phyloP scores from a whole-genome alignment of 2,888 invertebrate species.

The Xylota segnis region DNA sequence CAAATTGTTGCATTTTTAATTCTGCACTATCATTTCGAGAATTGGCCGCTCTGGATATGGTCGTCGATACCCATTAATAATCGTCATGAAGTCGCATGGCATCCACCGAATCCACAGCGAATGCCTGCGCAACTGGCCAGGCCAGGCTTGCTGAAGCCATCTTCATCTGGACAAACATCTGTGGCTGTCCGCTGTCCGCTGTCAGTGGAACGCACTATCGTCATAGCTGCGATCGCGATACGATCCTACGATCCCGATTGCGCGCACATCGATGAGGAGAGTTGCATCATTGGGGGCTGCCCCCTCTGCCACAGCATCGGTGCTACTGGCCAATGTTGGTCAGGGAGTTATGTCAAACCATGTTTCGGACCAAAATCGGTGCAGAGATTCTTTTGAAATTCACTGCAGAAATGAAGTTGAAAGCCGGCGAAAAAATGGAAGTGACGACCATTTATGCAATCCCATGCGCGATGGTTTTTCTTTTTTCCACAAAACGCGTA shows the following conservation, averaged over 20 bases:
- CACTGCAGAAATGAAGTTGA: slow-evolving; percentile 39
- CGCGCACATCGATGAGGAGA: slow-evolving; percentile 22
- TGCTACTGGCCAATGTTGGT: slow-evolving; percentile 40
- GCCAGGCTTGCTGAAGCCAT: slow-evolving; percentile 55
- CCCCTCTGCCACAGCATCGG: background rate
- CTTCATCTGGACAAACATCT: slow-evolving; percentile 50
- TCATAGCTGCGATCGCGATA: slow-evolving; percentile 29
- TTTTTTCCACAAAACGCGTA: slow-evolving; percentile 40
- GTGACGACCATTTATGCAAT: slow-evolving; percentile 55
- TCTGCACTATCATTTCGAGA: slow-evolving; percentile 20
- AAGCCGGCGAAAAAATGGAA: slow-evolving; percentile 46
- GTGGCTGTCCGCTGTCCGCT: slow-evolving; percentile 8
- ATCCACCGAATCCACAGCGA: slow-evolving; percentile 27
- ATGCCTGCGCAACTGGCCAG: slow-evolving; percentile 30
- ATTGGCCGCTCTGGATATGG: slow-evolving; percentile 38
- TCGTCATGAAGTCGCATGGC: slow-evolving; percentile 31
- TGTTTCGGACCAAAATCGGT: slow-evolving; percentile 67
- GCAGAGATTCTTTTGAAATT: slow-evolving; percentile 69
- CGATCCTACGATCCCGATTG: slow-evolving; percentile 41
- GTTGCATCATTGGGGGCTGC: slow-evolving; percentile 59
- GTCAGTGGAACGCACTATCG: slow-evolving; percentile 15
- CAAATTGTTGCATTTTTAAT: slow-evolving; percentile 50
- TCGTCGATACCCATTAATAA: slow-evolving; percentile 48
- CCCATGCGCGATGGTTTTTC: slow-evolving; percentile 24
- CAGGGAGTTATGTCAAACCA: slow-evolving; percentile 68